A percentile compares a stretch with the other conserved stretches of the same genome.
phyloP scores from a whole-genome alignment of 2,888 invertebrate genomes.

The Lochmaea capreae region DNA sequence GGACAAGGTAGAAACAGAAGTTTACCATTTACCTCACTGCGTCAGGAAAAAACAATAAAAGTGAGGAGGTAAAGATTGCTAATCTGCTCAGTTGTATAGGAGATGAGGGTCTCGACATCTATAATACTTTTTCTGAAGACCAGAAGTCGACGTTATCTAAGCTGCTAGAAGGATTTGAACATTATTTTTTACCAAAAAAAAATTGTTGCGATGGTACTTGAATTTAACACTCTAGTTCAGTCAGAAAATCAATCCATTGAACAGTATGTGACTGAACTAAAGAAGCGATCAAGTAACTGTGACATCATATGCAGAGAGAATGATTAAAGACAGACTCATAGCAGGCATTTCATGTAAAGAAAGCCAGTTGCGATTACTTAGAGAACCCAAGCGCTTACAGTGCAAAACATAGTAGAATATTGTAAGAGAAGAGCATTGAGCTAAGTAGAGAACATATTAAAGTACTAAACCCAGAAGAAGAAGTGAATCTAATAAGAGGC shows the following conservation, averaged over 20 bases:
- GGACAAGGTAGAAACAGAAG: slow-evolving; percentile 5
- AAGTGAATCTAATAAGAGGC: too few relatives aligned
- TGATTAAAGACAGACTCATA: too few relatives aligned
- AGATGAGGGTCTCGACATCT: neutral
- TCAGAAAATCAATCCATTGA: neutral
- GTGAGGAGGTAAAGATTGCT: slow-evolving; percentile 12
- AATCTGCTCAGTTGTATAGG: slow-evolving; percentile 5
- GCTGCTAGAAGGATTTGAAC: neutral
- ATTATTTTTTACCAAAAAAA: neutral
- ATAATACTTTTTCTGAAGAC: neutral
- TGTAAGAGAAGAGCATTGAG: too few relatives aligned
- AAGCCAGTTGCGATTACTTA: too few relatives aligned
- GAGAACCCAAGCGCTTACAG: too few relatives aligned
- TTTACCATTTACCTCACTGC: neutral
- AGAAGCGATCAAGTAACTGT: too few relatives aligned
- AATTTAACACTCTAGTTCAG: slow-evolving; percentile 6
- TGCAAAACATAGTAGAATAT: too few relatives aligned
- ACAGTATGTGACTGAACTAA: too few relatives aligned
- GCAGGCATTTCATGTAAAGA: too few relatives aligned
- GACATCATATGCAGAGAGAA: too few relatives aligned
- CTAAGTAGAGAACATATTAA: too few relatives aligned
- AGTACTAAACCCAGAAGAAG: too few relatives aligned
- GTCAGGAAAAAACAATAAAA: neutral
- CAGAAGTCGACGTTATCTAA: neutral
- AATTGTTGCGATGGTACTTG: neutral